Base-by-base conservation (phyloP, 1,140 invertebrate species). In the Nylanderia fulva region DNA sequence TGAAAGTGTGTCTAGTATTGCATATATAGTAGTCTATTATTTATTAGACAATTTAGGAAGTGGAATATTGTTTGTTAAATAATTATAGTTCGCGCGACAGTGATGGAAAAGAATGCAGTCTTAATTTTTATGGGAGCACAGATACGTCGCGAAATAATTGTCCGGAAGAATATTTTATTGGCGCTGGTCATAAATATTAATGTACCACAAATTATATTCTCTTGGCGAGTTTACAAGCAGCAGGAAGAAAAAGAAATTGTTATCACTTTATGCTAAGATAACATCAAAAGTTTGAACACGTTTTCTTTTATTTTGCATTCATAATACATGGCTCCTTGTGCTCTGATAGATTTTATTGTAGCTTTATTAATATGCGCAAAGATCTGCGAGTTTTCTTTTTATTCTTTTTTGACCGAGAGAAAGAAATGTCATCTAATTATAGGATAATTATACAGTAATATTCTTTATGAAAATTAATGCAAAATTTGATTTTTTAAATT, bases 61-160 rank as follows among this genome's bases (percentile, higher is more conserved):
- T 33, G 36, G 13, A 27, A 27, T 9, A 58, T 60, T 8, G 18
- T 58, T 68, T 33, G 63, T 27, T 42, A 24, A 7, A 2, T 24
- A 33, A 82, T 71, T 21, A 24, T 27, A 2, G 39, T 63, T 79
- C 36, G 33, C 21, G 64, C 21, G 64, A 39, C 21, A 74, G 24
- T 48, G 8, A 74, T 39, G 27, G 60, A 87, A 90, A 87, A 76
- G 60, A 87, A 86, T 85, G 71, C 64, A 83, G 72, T 85, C 64
- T 87, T 42, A 77, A 69, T 45, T 29, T 74, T 42, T 18, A 27
- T 61, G 48, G 27, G 71, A 48, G 60, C 18, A 36, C 21, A 24
- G 48, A 52, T 36, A 42, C 18, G 48, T 52, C 5, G 15, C 15
- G 18, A 24, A 29, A 60, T 33, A 18, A 29, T 39, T 48, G 1